These are phyloP conservation scores for Drosophila aff. DNA, from an alignment of 1,140 invertebrate genomes.

Conservation along the genomic window DNA sequence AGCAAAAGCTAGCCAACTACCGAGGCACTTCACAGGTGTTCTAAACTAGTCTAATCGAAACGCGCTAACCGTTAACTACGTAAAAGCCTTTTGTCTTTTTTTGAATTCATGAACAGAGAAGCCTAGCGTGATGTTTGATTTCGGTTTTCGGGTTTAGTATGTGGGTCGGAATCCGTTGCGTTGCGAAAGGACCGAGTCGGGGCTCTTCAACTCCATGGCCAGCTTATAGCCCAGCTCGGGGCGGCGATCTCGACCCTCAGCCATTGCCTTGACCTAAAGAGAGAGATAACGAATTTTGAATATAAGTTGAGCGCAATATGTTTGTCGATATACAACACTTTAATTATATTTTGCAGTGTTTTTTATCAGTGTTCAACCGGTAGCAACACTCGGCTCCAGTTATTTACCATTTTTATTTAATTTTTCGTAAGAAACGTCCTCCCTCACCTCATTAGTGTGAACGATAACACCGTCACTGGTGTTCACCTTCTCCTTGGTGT, in stretches of 20 bases:
- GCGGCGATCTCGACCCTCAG: constrained; percentile 93
- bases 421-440: not conserved
- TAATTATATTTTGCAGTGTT: not conserved
- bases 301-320: too few species aligned
- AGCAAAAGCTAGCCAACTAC: constrained; percentile 70
- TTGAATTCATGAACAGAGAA: constrained; percentile 33
- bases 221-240: constrained; percentile 95
- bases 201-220: constrained; percentile 92
- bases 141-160: constrained; percentile 42
- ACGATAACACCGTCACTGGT: constrained; percentile 92
- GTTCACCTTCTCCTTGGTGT: constrained; percentile 91
- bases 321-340: too few species aligned
- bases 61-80: constrained; percentile 49
- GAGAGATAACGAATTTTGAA: not conserved
- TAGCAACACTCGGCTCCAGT: too few species aligned
- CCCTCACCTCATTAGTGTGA: constrained; percentile 87
- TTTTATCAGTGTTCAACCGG: not conserved
- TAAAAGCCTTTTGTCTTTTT: constrained; percentile 40
- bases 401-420: not conserved
- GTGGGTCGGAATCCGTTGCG: constrained; percentile 75
- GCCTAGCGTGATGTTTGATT: constrained; percentile 38
- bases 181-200: constrained; percentile 84
- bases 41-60: constrained; percentile 40
- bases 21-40: constrained; percentile 58
- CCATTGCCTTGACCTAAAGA: constrained; percentile 92